phyloP scores from a whole-genome alignment of 2,888 invertebrate species.

The Leptinotarsa juncta region DNA sequence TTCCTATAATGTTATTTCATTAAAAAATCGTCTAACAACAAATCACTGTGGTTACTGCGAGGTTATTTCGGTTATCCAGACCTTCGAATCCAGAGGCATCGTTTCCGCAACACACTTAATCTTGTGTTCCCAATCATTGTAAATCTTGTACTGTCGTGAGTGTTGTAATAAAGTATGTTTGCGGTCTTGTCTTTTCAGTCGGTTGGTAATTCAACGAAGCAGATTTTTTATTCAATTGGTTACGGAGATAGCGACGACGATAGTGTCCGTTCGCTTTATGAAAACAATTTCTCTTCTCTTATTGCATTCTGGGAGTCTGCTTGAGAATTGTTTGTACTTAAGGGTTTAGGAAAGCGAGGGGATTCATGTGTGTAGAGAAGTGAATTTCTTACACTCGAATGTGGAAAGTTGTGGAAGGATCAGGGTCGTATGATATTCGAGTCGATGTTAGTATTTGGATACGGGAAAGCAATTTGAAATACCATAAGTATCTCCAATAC shows the following conservation, averaged over 20 bases:
- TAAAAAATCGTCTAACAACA: neutral
- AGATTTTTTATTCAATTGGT: neutral
- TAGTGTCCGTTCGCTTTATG: neutral
- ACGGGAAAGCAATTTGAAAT: too few relatives aligned
- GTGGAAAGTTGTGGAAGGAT: too few relatives aligned
- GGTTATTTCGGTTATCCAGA: slow-evolving; percentile 12
- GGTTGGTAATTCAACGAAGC: neutral
- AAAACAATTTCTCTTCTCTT: neutral
- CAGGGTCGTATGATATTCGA: too few relatives aligned
- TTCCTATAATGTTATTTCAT: neutral
- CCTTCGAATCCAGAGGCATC: neutral
- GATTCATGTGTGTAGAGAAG: neutral
- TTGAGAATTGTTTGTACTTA: neutral
- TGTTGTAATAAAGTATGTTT: slow-evolving; percentile 13
- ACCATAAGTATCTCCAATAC: too few relatives aligned
- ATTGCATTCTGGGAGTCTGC: neutral
- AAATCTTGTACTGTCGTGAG: slow-evolving; percentile 10
- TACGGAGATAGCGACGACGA: neutral
- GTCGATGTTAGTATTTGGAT: too few relatives aligned
- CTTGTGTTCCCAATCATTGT: slow-evolving; percentile 17
- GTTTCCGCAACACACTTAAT: slow-evolving; percentile 5
- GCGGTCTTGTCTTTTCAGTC: slow-evolving; percentile 9
- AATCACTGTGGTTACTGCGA: neutral
- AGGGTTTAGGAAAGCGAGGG: neutral
- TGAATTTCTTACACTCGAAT: too few relatives aligned